These are phyloP conservation scores for Clavelina lepadiformis DNA, from an alignment of 23 tunicate species.

Conservation along the genomic window DNA sequence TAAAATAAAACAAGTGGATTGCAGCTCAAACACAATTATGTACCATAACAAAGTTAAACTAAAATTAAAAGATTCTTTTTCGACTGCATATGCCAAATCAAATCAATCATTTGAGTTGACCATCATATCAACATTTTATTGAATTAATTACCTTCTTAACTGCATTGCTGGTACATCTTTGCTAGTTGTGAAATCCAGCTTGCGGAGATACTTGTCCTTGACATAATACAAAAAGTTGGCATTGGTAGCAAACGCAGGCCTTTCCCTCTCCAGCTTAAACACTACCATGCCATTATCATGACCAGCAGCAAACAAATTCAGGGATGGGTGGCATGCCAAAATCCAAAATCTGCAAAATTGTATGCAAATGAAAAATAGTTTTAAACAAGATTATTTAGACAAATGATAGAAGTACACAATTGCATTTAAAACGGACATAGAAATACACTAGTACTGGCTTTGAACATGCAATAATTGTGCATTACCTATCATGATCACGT, in stretches of 20 bases:
- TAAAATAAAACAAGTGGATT: no score
- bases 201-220: conserved; percentile 87
- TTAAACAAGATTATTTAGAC: not conserved
- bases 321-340: conserved; percentile 86
- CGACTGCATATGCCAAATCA: no score
- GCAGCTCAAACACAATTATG: no score
- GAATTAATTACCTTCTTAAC: conserved; percentile 83
- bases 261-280: conserved; percentile 90
- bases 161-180: conserved; percentile 84
- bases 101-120: no score
- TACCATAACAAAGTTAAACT: not conserved
- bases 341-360: conserved; percentile 78
- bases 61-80: no score
- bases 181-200: conserved; percentile 83
- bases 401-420: not conserved
- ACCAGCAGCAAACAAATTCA: conserved; percentile 97
- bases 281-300: conserved; percentile 94
- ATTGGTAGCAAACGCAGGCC: conserved; percentile 94
- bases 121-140: no score
- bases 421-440: not conserved
- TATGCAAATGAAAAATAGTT: not conserved
- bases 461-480: not conserved
- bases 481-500: conserved; percentile 91
- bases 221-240: conserved; percentile 91
- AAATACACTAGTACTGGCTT: not conserved